Conservation (phyloP, 2,113 vertebrate species). For the Albula goreensis region DNA sequence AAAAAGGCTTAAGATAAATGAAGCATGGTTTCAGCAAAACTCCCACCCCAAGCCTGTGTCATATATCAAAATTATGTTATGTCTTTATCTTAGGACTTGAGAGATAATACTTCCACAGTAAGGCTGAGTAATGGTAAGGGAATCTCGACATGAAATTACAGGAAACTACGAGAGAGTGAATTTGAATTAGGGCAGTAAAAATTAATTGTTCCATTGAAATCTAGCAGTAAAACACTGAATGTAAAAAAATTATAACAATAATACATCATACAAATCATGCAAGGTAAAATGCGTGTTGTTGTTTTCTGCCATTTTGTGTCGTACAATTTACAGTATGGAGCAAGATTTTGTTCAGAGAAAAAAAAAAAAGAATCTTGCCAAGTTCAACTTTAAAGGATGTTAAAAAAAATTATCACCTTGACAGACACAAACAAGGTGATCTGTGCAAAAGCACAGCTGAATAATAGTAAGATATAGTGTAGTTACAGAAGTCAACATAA, state of each 20-base stretch:
- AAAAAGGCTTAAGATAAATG: slow-evolving; percentile 18
- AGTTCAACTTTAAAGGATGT: background rate
- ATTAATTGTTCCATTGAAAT: background rate
- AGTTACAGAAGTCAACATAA: background rate
- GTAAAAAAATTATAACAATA: background rate
- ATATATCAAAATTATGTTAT: background rate
- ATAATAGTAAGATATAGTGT: background rate
- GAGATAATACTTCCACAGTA: background rate
- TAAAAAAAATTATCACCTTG: background rate
- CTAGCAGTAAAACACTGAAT: background rate
- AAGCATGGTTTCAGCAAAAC: slow-evolving; percentile 49
- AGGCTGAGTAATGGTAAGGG: background rate
- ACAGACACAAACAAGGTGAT: background rate
- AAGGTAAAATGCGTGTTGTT: background rate
- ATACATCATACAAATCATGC: background rate
- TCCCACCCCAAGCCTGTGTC: slow-evolving; percentile 43
- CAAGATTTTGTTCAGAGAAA: background rate
- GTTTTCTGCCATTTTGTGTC: background rate
- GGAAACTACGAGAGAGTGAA: background rate
- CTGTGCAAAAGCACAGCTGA: background rate
- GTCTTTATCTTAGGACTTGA: background rate
- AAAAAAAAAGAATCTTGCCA: background rate
- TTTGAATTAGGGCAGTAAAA: background rate
- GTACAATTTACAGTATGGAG: background rate
- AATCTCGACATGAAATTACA: background rate